Percentiles rank a stretch among this genome's conserved stretches.
phyloP scores from a whole-genome alignment of 2,113 vertebrate genomes.

The Lycaon pictus region DNA sequence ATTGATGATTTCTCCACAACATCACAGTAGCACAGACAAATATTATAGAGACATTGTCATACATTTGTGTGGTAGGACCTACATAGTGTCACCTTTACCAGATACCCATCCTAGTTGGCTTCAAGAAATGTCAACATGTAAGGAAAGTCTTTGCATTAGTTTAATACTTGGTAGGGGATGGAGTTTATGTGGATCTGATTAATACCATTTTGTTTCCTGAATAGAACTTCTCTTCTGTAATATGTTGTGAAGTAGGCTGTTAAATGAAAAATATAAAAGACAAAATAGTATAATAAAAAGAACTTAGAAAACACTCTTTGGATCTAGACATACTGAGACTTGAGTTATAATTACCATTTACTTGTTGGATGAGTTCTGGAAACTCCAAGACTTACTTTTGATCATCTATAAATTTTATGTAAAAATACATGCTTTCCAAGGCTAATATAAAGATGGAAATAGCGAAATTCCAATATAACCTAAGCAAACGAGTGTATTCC shows the following conservation, averaged over 20 bases:
- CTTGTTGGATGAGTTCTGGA: not conserved
- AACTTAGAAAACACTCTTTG: not conserved
- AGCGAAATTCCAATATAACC: not conserved
- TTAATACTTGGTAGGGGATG: not conserved
- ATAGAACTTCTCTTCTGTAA: not conserved
- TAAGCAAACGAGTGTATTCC: not conserved
- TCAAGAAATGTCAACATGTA: not conserved
- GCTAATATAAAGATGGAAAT: not conserved
- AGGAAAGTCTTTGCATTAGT: not conserved
- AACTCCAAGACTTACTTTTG: not conserved
- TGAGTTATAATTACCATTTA: constrained; percentile 4
- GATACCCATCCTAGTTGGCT: not conserved
- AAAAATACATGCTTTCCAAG: not conserved
- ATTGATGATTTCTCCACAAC: not conserved
- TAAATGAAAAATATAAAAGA: not conserved
- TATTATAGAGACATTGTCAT: not conserved
- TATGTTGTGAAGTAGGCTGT: not conserved
- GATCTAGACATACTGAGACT: not conserved
- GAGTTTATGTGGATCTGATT: not conserved
- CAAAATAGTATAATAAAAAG: not conserved
- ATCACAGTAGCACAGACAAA: not conserved
- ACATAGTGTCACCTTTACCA: not conserved
- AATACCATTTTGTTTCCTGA: not conserved
- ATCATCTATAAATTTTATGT: not conserved
- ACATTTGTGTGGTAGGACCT: not conserved